These are phyloP conservation scores for Caloenas nicobarica DNA, from an alignment of 2,113 vertebrate species.

Conservation along the genomic window DNA sequence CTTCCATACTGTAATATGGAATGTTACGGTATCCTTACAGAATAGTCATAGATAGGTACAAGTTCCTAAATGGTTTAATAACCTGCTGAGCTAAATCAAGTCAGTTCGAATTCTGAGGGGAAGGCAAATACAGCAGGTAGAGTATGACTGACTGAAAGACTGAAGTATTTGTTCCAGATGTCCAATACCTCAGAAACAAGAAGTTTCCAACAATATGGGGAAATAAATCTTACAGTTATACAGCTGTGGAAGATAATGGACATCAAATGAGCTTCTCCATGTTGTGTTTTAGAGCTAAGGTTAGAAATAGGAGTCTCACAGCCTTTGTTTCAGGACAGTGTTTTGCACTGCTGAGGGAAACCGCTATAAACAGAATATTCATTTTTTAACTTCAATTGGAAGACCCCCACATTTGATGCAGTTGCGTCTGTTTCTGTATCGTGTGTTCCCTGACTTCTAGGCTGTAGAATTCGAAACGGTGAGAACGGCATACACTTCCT, in stretches of 20 bases:
- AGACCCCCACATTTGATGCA: accelerated
- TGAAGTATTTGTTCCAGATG: neutral
- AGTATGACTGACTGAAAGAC: too few species aligned
- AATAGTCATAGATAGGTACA: neutral
- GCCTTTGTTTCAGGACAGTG: neutral
- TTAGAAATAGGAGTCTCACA: accelerated
- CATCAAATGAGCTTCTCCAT: neutral
- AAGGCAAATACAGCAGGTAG: neutral
- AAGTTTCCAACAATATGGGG: neutral
- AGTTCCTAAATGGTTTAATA: neutral
- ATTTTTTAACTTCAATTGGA: accelerated
- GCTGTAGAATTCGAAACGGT: constrained; percentile 85
- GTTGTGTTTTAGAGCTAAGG: accelerated
- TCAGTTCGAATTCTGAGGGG: neutral
- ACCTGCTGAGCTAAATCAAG: neutral
- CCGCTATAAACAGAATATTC: accelerated
- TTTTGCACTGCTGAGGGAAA: neutral
- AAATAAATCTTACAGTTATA: accelerated
- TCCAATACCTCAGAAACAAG: neutral
- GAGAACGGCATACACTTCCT: constrained; percentile 87
- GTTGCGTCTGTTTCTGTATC: neutral
- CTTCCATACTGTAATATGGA: accelerated
- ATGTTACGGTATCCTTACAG: neutral
- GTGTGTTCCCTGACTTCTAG: constrained; percentile 68
- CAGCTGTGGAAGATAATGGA: neutral